These are phyloP conservation scores for Oopsacas minuta DNA, from an alignment of 37 sponge, comb jelly and placozoan species.

Conservation along the genomic window DNA sequence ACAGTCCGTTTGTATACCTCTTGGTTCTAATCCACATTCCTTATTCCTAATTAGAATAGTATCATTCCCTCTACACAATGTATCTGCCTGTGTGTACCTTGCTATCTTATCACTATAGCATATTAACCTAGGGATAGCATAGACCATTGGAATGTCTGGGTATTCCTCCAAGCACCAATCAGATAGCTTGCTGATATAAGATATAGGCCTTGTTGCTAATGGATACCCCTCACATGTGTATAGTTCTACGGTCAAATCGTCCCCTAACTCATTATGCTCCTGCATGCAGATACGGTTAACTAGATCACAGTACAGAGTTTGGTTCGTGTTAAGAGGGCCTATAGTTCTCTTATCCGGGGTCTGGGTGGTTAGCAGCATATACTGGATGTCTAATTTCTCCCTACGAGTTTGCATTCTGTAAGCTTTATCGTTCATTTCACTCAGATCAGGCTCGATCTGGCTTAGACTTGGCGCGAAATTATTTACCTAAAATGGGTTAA, in stretches of 20 bases:
- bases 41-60: neutral
- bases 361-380: neutral
- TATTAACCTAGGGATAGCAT: neutral
- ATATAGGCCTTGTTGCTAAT: neutral
- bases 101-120: neutral
- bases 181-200: neutral
- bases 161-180: conserved; percentile 5
- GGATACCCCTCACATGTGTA: conserved; percentile 1
- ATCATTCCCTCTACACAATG: neutral
- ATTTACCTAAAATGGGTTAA: too few species aligned
- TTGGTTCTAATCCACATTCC: neutral
- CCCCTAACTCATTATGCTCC: neutral
- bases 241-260: neutral
- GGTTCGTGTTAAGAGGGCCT: neutral
- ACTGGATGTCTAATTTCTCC: neutral
- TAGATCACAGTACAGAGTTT: neutral
- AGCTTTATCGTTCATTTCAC: neutral
- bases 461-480: too few species aligned
- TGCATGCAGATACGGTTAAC: neutral
- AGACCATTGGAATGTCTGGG: neutral
- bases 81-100: neutral
- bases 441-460: neutral
- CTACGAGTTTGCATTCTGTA: neutral
- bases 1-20: neutral
- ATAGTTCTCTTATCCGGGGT: neutral